Evolutionary conservation across 2,888 invertebrate genomes (phyloP), one percentile per base, ranked within the genome.

Genomic region (Phasia obesa): DNA sequence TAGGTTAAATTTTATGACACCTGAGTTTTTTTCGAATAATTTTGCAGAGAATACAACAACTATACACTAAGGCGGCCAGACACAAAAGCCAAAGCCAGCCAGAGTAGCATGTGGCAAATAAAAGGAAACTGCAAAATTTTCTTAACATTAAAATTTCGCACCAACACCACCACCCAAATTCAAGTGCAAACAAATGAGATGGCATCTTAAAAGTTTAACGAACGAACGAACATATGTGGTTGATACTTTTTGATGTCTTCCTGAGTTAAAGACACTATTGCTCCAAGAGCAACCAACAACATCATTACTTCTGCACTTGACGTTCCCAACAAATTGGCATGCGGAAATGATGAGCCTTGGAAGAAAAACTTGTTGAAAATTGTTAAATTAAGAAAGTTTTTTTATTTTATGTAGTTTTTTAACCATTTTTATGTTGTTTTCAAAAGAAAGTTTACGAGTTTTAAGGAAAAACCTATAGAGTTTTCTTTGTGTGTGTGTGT

Each of bases 1-100:
- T 89, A 89, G 88, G 88, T 88, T 89, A 89, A 88, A 89, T 88
- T 88, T 88, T 88, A 88, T 89, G 87, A 88, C 88, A 88, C 86
- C 85, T 82, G 35, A 19, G 60, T 38, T 74, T 69, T 60, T 25
- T 27, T n/a, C 23, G 4, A 64, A 35, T 57, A 35, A 38, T 65
- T 62, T 31, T 13, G 21, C 55, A 21, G n/a, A 47, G 47, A 59
- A 78, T 27, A 38, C 42, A 60, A 38, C 42, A 60, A 79, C 31
- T 44, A 55, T 2, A 75, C 44, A 62, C 73, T 35, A 21, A 42
- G 17, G 9, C n/a, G 31, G n/a, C n/a, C n/a, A n/a, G n/a, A 2
- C n/a, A 21, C 9, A 19, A 53, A 35, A 23, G n/a, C 49, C 1
- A 42, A 13, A 42, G 35, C 15, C 47, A 47, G 67, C 1, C 25